Base-by-base conservation (phyloP, 2,797 vertebrate genomes). In the Pelobates cultripes region DNA sequence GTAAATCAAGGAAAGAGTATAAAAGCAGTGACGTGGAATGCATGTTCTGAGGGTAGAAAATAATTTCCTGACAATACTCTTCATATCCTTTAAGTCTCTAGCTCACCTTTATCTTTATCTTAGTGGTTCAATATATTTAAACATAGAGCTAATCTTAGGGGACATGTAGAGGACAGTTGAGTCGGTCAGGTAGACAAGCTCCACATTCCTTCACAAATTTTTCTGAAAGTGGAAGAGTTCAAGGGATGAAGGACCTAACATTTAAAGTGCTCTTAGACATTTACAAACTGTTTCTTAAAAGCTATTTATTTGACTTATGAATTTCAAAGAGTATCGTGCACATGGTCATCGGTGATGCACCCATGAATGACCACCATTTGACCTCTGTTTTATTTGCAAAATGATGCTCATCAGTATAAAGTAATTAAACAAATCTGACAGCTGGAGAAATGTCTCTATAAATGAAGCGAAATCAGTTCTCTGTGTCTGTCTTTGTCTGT, bases 1-100 rank as follows among this genome's bases (percentile, higher is more conserved):
- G 83, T 66, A 75, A 70, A 84, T 87, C 85, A 67, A 84, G 71
- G 86, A 86, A 86, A n/a, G 63, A 17, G 76, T 76, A 83, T 83
- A 78, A 78, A 73, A 69, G 53, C 43, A 75, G 15, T 69, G 81
- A 70, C 45, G 67, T 79, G 77, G 67, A 79, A 71, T 71, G 72
- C 41, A 79, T 79, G 53, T 70, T 70, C 61, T 12, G 43, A 66
- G 71, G 78, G 77, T 53, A 64, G 51, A 84, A 79, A 79, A 74
- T 84, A 44, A 84, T 79, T 79, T 84, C 77, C 82, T 79, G 82
- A 42, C 72, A 53, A 66, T 83, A 41, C 40, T 60, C 66, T 71
- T 79, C 55, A 66, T 84, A 79, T 84, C 73, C 72, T 74, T 64
- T 61, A 75, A 82, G 70, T 42, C 68, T 53, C 60, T 53, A 60